Conservation (phyloP, 2,888 invertebrate genomes). For the Epirrhoe tristata region DNA sequence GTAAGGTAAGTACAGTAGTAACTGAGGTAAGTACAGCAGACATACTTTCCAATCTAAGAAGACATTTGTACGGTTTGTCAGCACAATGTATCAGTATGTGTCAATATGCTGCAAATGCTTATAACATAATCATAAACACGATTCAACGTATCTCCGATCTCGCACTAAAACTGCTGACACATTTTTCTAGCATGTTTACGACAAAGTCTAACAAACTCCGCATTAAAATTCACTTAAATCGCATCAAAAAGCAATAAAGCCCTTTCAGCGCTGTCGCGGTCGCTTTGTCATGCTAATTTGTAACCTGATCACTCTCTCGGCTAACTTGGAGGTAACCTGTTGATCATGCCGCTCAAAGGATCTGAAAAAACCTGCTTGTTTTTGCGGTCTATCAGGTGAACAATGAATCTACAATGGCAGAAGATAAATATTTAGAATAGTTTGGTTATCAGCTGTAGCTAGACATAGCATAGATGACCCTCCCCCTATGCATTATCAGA, state of each 20-base stretch:
- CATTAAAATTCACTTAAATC: conserved; percentile 33
- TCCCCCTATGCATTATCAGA: too few relatives aligned
- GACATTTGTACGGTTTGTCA: background rate
- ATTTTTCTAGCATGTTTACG: conserved; percentile 18
- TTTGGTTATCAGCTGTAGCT: too few relatives aligned
- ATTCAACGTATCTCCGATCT: background rate
- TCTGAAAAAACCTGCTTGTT: conserved; percentile 18
- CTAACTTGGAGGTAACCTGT: conserved; percentile 57
- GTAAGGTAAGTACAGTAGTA: too few relatives aligned
- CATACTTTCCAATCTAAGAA: too few relatives aligned
- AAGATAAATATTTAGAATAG: background rate
- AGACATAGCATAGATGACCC: too few relatives aligned
- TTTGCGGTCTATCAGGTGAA: conserved; percentile 6
- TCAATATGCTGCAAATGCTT: background rate
- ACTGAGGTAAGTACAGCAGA: too few relatives aligned
- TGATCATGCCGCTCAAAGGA: conserved; percentile 46
- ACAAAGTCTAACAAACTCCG: conserved; percentile 10
- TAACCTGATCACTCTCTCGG: conserved; percentile 51
- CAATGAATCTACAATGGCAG: background rate
- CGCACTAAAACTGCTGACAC: background rate
- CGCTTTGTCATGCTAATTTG: conserved; percentile 65
- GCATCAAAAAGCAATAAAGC: conserved; percentile 31
- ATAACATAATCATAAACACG: background rate
- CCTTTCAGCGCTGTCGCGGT: conserved; percentile 42
- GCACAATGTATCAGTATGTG: background rate